A percentile compares a stretch with the other conserved stretches of the same genome.
Evolutionary conservation across 2,797 vertebrate genomes (phyloP).

Genomic region (Artibeus lituratus): DNA sequence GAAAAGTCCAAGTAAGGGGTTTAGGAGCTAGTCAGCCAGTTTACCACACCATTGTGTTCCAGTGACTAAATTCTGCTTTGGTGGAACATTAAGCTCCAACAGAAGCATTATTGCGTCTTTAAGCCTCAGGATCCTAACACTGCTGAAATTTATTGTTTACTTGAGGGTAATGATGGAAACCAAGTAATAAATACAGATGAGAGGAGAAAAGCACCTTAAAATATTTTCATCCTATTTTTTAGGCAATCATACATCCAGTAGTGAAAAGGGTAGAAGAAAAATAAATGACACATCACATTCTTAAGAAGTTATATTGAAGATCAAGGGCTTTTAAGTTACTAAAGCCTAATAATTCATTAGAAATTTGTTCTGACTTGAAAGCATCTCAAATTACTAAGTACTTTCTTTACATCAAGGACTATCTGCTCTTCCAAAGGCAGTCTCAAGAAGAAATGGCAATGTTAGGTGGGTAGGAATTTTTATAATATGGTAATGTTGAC

Average conservation of each 20-base stretch:
- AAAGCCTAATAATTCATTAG: conserved; percentile 15
- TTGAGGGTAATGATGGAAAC: conserved; percentile 5
- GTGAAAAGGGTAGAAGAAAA: conserved; percentile 30
- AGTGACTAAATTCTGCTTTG: not conserved
- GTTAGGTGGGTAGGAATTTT: not conserved
- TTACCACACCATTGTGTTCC: not conserved
- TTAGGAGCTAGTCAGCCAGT: not conserved
- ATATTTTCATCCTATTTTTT: not conserved
- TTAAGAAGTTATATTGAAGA: conserved; percentile 18
- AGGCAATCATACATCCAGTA: not conserved
- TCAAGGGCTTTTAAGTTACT: conserved; percentile 28
- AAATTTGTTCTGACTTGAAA: conserved; percentile 41
- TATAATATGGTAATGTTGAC: not conserved
- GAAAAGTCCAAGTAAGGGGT: not conserved
- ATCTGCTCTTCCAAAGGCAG: not conserved
- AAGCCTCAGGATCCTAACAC: not conserved
- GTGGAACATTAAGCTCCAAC: not conserved
- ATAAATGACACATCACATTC: not conserved
- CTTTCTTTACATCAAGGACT: not conserved
- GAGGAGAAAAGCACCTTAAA: not conserved
- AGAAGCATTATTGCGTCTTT: not conserved
- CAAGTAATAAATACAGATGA: not conserved
- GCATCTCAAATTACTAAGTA: not conserved
- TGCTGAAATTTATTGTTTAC: conserved; percentile 14
- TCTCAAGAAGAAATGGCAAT: not conserved